phyloP scores from a whole-genome alignment of 2,113 vertebrate genomes.

The Struthidea cinerea region DNA sequence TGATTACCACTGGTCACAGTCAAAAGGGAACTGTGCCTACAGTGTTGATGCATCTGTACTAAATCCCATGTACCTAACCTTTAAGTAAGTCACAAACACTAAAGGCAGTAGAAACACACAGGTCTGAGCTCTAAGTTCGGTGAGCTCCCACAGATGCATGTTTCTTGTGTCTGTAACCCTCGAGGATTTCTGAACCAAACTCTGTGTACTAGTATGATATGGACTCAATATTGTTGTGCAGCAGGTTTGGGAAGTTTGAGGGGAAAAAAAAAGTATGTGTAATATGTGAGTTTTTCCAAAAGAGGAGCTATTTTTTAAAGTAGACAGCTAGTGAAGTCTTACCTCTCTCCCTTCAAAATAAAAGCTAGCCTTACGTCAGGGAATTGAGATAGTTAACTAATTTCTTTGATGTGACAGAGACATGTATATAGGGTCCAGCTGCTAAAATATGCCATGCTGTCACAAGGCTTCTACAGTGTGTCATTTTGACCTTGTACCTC shows the following conservation, averaged over 20 bases:
- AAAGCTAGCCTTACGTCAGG: not conserved
- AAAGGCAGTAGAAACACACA: not conserved
- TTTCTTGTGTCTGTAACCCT: not conserved
- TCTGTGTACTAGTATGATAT: not conserved
- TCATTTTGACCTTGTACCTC: not conserved
- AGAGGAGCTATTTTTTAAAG: not conserved
- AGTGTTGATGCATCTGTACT: not conserved
- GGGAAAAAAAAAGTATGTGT: not conserved
- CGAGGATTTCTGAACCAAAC: not conserved
- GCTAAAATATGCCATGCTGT: not conserved
- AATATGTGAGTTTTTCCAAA: not conserved
- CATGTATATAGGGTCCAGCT: accelerated
- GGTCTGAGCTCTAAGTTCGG: accelerated
- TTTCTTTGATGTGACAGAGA: not conserved
- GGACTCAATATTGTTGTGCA: not conserved
- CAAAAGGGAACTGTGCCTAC: not conserved
- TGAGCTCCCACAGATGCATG: not conserved
- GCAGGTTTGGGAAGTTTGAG: not conserved
- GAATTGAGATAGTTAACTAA: not conserved
- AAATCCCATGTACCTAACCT: not conserved
- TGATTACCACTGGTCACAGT: not conserved
- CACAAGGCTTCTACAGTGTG: not conserved
- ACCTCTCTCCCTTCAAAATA: not conserved
- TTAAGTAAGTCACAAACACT: not conserved
- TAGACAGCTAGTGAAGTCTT: not conserved